Base-by-base conservation (phyloP, 2,888 invertebrate species). In the Parapristionchus giblindavisi region DNA sequence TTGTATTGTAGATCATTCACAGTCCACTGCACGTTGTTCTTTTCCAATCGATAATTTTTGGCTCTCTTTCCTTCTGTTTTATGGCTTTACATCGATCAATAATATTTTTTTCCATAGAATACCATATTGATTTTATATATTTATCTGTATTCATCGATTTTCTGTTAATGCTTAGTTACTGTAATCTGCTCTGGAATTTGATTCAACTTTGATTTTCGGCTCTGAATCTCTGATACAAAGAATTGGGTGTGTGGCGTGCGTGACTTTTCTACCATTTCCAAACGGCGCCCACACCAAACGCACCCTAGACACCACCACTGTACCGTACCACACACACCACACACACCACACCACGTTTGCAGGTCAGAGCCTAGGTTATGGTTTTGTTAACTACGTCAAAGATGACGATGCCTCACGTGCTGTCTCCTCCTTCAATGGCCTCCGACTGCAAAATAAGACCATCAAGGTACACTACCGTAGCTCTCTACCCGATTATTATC, bases 341-440 rank as follows among this genome's bases (percentile, higher is more conserved):
- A 40, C 43, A 40, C 58, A 40, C 36, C 21, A 43, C 29, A 40
- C 34, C 51, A 61, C 72, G 32, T 61, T 80, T 87, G 75, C 87
- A 91, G 99, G 99, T 87, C 99, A 99, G 91, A 97, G 96, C 91
- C 92, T 99, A 88, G 99, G 99, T 87, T 99, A 99, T 91, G 99
- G 98, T 85, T 99, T 99, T 91, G 99, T 99, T 88, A 99, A 99
- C 92, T 99, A 98, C 91, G 94, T 95, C 89, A 92, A 95, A 84
- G 92, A 95, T 74, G 96, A 96, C 90, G 98, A 99, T 90, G 99
- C 99, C 78, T 95, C 96, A 89, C 97, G 98, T 91, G 99, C 99
- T 79, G 97, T 99, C 89, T 93, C 94, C 90, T 96, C 96, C 76
- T 92, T 99, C 85, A 99, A 99, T 90, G 98, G 98, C 80, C 92